Evolutionary conservation across 92 coral and sea anemone species (phyloP).

Genomic region (Parazoanthus swiftii): DNA sequence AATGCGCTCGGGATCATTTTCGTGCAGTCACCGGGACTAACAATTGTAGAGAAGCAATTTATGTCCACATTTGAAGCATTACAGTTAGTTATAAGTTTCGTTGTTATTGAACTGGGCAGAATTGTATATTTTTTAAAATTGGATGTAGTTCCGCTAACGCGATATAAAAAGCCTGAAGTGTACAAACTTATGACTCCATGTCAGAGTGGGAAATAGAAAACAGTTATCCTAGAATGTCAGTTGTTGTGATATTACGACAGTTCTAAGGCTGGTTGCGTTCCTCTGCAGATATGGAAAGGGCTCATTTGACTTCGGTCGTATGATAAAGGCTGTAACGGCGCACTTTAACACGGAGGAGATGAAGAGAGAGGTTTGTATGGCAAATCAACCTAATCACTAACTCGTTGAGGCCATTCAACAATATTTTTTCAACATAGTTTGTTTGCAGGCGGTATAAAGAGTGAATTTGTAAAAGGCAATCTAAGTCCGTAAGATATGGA

Average conservation of each 20-base stretch:
- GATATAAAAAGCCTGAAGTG: too few species aligned
- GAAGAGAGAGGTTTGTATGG: slow-evolving; percentile 49
- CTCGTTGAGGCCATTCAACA: not conserved
- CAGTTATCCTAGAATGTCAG: not conserved
- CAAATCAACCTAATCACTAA: too few species aligned
- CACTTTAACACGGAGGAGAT: slow-evolving; percentile 67
- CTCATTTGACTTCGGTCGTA: slow-evolving; percentile 78
- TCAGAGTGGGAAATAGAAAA: not conserved
- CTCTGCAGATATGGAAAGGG: slow-evolving; percentile 73
- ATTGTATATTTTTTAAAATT: too few species aligned
- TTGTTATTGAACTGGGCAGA: not conserved
- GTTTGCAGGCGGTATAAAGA: not conserved
- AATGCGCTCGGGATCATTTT: not conserved
- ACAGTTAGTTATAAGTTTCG: not conserved
- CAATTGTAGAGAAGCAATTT: too few species aligned
- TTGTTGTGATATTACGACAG: not conserved
- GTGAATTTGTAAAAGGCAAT: not conserved
- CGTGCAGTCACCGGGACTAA: not conserved
- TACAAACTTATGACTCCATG: not conserved
- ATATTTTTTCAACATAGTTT: not conserved
- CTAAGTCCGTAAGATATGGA: too few species aligned
- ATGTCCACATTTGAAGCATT: too few species aligned
- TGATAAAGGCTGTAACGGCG: slow-evolving; percentile 63
- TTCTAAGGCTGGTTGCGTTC: not conserved
- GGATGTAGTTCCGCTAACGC: not conserved